Percentiles rank a stretch among this genome's conserved stretches.
Conservation (phyloP, 2,113 vertebrate genomes). For the Donacobius atricapilla region DNA sequence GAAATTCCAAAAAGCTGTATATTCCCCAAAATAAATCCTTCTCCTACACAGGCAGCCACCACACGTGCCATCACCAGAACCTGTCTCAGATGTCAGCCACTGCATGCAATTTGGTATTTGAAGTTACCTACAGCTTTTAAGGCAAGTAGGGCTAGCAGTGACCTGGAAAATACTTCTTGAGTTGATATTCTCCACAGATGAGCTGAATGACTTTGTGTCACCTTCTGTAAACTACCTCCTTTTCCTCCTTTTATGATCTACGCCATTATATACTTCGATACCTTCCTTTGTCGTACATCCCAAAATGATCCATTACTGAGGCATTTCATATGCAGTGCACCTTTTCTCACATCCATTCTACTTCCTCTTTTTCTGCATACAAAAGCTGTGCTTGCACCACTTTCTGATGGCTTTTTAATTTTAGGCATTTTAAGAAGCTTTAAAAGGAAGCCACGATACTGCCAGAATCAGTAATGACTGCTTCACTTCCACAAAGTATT, state of each 20-base stretch:
- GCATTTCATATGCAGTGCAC: not conserved
- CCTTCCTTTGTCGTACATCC: not conserved
- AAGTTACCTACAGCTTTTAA: not conserved
- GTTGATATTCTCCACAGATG: not conserved
- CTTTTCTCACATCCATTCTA: not conserved
- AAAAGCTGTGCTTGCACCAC: not conserved
- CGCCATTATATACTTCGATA: not conserved
- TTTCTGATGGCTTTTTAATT: not conserved
- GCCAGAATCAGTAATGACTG: not conserved
- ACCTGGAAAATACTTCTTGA: not conserved
- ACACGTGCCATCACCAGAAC: fast-evolving
- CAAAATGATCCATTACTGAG: not conserved
- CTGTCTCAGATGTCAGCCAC: not conserved
- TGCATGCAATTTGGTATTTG: not conserved
- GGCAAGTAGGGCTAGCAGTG: not conserved
- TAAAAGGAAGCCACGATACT: not conserved
- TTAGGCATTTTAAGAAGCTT: not conserved
- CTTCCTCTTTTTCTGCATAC: not conserved
- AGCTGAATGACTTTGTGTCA: not conserved
- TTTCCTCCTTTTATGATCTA: not conserved
- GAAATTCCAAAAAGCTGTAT: not conserved
- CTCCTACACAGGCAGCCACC: not conserved
- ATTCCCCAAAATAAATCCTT: not conserved
- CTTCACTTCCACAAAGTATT: not conserved
- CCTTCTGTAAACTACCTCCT: not conserved